Evolutionary conservation across 2,888 invertebrate genomes (phyloP), one percentile per base, ranked within the genome.

Genomic region (Cactoblastis cactorum): DNA sequence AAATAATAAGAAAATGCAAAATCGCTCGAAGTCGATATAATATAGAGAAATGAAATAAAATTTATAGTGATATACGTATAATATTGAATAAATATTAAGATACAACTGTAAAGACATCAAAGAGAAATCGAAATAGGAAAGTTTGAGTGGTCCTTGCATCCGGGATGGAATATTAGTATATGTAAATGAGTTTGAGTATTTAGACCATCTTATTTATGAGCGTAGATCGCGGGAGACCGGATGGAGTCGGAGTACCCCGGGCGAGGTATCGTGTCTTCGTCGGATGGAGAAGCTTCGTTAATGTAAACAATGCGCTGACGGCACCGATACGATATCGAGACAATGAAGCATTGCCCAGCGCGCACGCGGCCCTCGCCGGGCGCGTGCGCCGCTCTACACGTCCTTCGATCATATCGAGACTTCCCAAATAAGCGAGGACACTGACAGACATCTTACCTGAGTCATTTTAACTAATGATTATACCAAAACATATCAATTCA

Each of bases 91-190:
- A 51, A 51, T 53, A 69, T 68, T 65, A 63, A 71, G 61, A 72
- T 59, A 43, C 15, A 67, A 69, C 66, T 69, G 59, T 71, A 68
- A 66, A 68, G 69, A 66, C 67, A 71, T 67, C 56, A 61, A 69
- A 66, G 70, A 75, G 65, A 71, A 73, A 71, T 74, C 65, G 69
- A 74, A 79, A 80, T 90, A 91, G 92, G 92, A 92, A 92, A 91
- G 84, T 92, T 94, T 94, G 94, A 94, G 93, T 93, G 94, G 94
- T 94, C 94, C 94, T 94, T 94, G 93, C 93, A 92, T 83, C 77
- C 79, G 79, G 72, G 72, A 43, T 43, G 76, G 61, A 56, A 61
- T 64, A 58, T 62, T 56, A 65, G 54, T 39, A 39, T 50, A 53
- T 39, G 22, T 51, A 52, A 28, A 46, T 45, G 48, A 45, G 41